Conservation (phyloP, 1,140 invertebrate genomes). For the Bombus breviceps region DNA sequence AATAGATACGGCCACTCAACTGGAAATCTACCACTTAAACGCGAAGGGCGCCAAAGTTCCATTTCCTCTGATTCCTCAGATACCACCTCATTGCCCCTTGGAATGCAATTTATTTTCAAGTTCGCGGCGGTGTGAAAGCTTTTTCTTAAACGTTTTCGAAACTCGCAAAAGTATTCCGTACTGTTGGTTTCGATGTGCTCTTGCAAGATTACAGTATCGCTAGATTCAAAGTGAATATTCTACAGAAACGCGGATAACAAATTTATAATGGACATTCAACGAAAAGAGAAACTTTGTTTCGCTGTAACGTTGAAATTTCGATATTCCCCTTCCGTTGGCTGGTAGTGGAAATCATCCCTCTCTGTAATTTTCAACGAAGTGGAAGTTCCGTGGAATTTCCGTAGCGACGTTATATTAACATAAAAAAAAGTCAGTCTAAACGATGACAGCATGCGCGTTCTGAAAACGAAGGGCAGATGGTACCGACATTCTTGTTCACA, state of each 20-base stretch:
- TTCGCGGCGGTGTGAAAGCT: neutral
- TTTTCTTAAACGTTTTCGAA: conserved; percentile 7
- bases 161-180: neutral
- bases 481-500: conserved; percentile 37
- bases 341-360: neutral
- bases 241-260: neutral
- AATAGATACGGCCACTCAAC: neutral
- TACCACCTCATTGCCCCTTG: neutral
- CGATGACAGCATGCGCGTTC: neutral
- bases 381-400: neutral
- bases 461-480: conserved; percentile 38
- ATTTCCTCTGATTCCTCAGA: conserved; percentile 17
- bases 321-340: neutral
- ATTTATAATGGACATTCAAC: neutral
- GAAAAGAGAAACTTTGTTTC: neutral
- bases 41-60: neutral
- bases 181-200: neutral
- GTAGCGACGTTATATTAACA: neutral
- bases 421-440: conserved; percentile 9
- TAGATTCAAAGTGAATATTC: too few species aligned
- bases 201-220: neutral
- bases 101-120: conserved; percentile 29
- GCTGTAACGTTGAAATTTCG: neutral
- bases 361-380: neutral
- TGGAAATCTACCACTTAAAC: neutral